Conservation (phyloP, 2,888 invertebrate genomes). For the Carcina quercana region DNA sequence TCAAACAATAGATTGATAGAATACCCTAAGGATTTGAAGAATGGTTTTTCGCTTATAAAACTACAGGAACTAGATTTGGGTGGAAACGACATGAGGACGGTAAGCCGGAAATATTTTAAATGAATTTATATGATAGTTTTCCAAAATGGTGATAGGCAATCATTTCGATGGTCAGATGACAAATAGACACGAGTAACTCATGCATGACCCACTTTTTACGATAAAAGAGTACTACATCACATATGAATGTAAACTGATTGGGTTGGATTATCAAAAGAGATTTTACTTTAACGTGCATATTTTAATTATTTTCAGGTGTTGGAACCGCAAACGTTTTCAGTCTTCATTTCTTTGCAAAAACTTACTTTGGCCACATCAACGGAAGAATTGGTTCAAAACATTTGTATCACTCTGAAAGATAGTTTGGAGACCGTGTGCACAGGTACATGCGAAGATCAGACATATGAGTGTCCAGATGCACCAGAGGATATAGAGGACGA, state of each 20-base stretch:
- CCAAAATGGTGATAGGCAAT: background rate
- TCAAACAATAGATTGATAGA: constrained; percentile 55
- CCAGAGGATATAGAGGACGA: constrained; percentile 32
- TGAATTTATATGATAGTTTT: background rate
- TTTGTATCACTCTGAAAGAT: constrained; percentile 43
- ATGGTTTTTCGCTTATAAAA: constrained; percentile 45
- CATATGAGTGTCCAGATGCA: constrained; percentile 42
- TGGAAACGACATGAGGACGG: constrained; percentile 63
- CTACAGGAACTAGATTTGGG: constrained; percentile 59
- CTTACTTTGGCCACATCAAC: constrained; percentile 42
- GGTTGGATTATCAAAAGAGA: background rate
- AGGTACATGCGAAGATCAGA: constrained; percentile 34
- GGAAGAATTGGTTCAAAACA: constrained; percentile 33
- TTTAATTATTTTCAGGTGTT: constrained; percentile 41
- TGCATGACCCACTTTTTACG: background rate
- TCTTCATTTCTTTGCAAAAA: constrained; percentile 43
- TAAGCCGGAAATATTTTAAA: constrained; percentile 24
- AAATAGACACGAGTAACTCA: background rate
- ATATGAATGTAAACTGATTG: background rate
- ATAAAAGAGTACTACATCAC: background rate
- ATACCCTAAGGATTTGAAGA: constrained; percentile 59
- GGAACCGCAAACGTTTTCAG: constrained; percentile 41
- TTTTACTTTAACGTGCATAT: background rate
- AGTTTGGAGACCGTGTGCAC: constrained; percentile 47
- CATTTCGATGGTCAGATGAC: background rate